Conservation (phyloP, 2,888 invertebrate species). For the Sipunculus nudus region DNA sequence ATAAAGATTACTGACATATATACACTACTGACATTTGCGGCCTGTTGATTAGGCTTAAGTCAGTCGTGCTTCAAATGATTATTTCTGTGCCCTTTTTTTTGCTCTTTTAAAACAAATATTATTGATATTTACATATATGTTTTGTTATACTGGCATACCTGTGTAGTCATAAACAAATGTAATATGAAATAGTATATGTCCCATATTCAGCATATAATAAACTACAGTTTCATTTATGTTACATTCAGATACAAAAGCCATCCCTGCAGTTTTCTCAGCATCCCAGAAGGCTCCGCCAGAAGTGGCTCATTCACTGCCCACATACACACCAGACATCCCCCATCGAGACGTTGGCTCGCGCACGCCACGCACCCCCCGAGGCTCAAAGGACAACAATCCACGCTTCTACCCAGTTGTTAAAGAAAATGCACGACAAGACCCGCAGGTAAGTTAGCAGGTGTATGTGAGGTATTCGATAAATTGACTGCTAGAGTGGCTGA, state of each 20-base stretch:
- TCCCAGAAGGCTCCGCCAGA: slow-evolving; percentile 31
- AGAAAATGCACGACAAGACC: slow-evolving; percentile 70
- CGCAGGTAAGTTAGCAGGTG: slow-evolving; percentile 59
- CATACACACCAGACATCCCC: slow-evolving; percentile 54
- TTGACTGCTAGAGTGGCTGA: too few relatives aligned
- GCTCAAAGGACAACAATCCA: slow-evolving; percentile 70
- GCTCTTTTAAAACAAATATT: too few relatives aligned
- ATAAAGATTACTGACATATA: too few relatives aligned
- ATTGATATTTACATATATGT: too few relatives aligned
- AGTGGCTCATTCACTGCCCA: slow-evolving; percentile 60
- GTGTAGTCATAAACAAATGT: too few relatives aligned
- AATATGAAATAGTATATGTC: too few relatives aligned
- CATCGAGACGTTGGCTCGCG: slow-evolving; percentile 44
- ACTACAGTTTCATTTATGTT: neutral
- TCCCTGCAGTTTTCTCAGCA: neutral
- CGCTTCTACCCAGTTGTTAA: slow-evolving; percentile 96
- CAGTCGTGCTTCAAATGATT: too few relatives aligned
- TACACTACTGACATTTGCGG: too few relatives aligned
- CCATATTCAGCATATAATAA: neutral
- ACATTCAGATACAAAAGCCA: slow-evolving; percentile 4
- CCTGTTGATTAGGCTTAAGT: too few relatives aligned
- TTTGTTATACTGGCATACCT: too few relatives aligned
- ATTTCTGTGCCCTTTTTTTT: too few relatives aligned
- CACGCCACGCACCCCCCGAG: slow-evolving; percentile 53
- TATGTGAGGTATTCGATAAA: too few relatives aligned